Conservation (phyloP, 2,113 vertebrate genomes). For the Antechinus stuartii region DNA sequence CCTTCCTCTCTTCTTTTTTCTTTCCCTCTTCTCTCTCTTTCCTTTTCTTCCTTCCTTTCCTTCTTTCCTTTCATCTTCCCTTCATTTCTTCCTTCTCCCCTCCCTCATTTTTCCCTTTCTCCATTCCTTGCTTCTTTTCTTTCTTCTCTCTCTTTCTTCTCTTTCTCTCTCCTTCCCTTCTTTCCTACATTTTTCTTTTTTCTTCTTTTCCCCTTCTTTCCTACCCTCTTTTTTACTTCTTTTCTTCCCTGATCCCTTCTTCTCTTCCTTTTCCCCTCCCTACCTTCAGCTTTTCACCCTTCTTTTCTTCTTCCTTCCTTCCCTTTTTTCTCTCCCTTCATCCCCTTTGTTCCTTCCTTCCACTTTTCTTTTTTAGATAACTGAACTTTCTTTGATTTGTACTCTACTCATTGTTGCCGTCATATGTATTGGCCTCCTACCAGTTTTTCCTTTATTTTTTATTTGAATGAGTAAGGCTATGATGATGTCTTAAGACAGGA, state of each 20-base stretch:
- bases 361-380: slow-evolving; percentile 2
- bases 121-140: too few relatives aligned
- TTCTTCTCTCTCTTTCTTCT: too few relatives aligned
- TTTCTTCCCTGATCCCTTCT: not conserved
- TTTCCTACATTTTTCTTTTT: not conserved
- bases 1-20: too few relatives aligned
- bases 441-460: not conserved
- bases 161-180: not conserved
- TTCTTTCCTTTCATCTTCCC: not conserved
- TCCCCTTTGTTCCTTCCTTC: not conserved
- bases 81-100: not conserved
- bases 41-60: too few relatives aligned
- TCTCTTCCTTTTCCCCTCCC: not conserved
- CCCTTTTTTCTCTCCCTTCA: too few relatives aligned
- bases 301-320: not conserved
- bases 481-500: slow-evolving; percentile 31
- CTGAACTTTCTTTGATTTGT: not conserved
- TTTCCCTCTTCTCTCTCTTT: not conserved
- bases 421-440: not conserved
- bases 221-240: not conserved
- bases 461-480: not conserved
- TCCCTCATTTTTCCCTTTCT: too few relatives aligned
- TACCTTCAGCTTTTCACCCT: too few relatives aligned
- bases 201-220: accelerated
- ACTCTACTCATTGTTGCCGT: not conserved